phyloP scores from a whole-genome alignment of 1,140 invertebrate genomes.

The Whitmania pigra region DNA sequence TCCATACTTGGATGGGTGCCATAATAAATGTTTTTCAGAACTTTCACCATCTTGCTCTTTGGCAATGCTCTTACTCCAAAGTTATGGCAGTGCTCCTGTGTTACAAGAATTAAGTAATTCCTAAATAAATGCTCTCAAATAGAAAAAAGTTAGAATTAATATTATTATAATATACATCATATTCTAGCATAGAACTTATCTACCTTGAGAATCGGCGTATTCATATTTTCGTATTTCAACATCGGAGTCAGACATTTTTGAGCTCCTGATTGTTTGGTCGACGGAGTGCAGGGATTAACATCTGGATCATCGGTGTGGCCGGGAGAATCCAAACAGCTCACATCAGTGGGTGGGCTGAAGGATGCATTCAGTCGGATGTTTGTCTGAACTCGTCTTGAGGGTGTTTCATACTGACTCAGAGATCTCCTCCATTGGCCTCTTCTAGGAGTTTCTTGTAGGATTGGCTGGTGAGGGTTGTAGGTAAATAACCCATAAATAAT shows the following conservation, averaged over 20 bases:
- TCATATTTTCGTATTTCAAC: constrained; percentile 1
- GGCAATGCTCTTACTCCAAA: not conserved
- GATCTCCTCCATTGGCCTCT: too few relatives aligned
- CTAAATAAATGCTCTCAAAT: not conserved
- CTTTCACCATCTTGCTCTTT: constrained; percentile 4
- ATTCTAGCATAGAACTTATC: not conserved
- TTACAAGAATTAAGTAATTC: too few relatives aligned
- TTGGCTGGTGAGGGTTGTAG: not conserved
- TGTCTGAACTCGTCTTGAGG: too few relatives aligned
- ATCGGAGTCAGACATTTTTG: not conserved
- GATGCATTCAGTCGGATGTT: not conserved
- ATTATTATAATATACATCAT: too few relatives aligned
- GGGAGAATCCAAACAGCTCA: not conserved
- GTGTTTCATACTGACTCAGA: too few relatives aligned
- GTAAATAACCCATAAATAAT: not conserved
- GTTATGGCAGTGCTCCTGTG: not conserved
- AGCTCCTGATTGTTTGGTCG: not conserved
- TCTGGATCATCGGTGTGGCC: not conserved
- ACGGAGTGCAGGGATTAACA: not conserved
- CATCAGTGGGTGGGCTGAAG: not conserved
- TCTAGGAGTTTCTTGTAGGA: not conserved
- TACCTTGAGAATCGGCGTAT: not conserved
- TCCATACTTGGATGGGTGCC: not conserved
- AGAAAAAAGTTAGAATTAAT: not conserved
- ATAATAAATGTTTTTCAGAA: constrained; percentile 1